These are phyloP conservation scores for Bimastos eiseni DNA, from an alignment of 2,888 invertebrate species.

Conservation along the genomic window DNA sequence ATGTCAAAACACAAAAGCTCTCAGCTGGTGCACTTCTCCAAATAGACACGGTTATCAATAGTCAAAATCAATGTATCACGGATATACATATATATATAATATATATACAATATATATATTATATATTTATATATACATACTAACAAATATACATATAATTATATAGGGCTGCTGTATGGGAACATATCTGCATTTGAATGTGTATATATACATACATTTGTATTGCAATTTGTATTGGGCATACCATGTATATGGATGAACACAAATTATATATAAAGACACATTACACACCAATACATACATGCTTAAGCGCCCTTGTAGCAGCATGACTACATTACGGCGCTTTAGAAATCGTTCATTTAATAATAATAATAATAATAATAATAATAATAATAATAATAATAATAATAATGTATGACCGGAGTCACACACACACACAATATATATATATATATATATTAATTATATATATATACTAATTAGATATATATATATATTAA, in stretches of 20 bases:
- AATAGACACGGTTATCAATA: not conserved
- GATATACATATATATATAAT: not conserved
- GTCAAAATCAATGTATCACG: not conserved
- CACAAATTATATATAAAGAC: not conserved
- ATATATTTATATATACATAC: no score
- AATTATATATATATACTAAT: not conserved
- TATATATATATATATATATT: not conserved
- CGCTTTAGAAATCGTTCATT: no score
- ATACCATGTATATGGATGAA: not conserved
- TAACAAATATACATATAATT: no score
- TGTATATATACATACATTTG: not conserved
- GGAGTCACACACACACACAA: no score
- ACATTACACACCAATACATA: not conserved
- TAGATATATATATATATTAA: not conserved
- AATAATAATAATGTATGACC: no score
- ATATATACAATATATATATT: not conserved
- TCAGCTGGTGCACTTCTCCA: not conserved
- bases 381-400: no score
- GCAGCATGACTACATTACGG: no score
- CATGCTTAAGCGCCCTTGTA: no score
- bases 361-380: no score
- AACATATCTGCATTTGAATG: not conserved
- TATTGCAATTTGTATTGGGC: not conserved
- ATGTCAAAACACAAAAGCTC: not conserved
- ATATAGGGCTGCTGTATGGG: not conserved